phyloP scores from a whole-genome alignment of 92 coral and sea anemone genomes.

The Palythoa grandiflora region DNA sequence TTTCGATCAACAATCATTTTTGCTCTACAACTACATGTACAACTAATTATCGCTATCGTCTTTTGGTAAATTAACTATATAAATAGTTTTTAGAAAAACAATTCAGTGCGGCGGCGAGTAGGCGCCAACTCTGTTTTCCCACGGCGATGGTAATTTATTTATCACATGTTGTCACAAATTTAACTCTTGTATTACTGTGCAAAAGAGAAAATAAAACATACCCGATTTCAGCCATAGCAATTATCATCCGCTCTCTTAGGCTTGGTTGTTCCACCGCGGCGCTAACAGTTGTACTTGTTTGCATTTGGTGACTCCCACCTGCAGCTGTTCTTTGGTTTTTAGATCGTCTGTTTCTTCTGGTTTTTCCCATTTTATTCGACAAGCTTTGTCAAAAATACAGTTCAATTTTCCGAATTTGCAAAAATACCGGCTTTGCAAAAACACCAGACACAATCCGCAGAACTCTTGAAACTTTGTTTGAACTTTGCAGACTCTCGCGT shows the following conservation, averaged over 20 bases:
- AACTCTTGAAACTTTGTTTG: constrained; percentile 2
- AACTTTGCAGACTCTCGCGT: constrained; percentile 13
- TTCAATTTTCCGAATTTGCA: not conserved
- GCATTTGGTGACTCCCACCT: not conserved
- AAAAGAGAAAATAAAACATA: constrained; percentile 10
- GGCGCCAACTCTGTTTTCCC: not conserved
- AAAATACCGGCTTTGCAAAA: constrained; percentile 14
- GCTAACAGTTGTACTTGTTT: constrained; percentile 13
- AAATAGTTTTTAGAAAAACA: not conserved
- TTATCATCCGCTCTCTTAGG: not conserved
- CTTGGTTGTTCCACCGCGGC: constrained; percentile 2
- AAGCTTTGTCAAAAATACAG: not conserved
- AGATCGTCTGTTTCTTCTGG: not conserved
- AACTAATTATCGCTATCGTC: constrained; percentile 14
- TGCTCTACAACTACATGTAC: not conserved
- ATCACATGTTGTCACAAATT: not conserved
- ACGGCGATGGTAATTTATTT: constrained; percentile 4
- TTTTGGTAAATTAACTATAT: not conserved
- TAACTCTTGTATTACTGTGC: not conserved
- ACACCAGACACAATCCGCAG: constrained; percentile 20
- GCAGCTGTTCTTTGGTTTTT: constrained; percentile 22
- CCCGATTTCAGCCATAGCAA: constrained; percentile 21
- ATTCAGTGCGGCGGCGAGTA: not conserved
- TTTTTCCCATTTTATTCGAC: constrained; percentile 1
- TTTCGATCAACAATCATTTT: constrained; percentile 14